A percentile compares a stretch with the other conserved stretches of the same genome.
phyloP scores from a whole-genome alignment of 2,888 invertebrate genomes.

The Brachyptera risi region DNA sequence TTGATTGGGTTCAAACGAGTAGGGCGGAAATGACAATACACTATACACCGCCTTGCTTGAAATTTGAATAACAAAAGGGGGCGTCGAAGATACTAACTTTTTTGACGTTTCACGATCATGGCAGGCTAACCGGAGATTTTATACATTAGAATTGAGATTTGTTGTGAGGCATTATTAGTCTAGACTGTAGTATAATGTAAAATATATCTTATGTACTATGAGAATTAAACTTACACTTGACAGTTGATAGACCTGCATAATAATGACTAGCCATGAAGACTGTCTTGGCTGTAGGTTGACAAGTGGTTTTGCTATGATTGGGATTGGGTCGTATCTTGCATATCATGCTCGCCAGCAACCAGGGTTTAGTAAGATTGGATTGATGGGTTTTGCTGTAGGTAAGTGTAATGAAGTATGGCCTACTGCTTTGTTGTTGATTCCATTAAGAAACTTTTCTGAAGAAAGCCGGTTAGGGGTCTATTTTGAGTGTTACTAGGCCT shows the following conservation, averaged over 20 bases:
- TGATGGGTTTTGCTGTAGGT: constrained; percentile 7
- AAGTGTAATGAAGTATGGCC: not conserved
- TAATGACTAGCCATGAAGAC: not conserved
- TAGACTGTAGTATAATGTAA: too few species aligned
- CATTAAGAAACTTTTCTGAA: too few species aligned
- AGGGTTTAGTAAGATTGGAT: not conserved
- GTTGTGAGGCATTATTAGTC: too few species aligned
- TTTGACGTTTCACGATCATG: too few species aligned
- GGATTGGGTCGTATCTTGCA: not conserved
- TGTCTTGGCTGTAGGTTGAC: constrained; percentile 9
- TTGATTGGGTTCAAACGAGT: constrained; percentile 22
- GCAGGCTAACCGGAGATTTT: too few species aligned
- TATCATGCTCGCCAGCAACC: constrained; percentile 3
- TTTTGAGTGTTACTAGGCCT: too few species aligned
- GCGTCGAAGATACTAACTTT: too few species aligned
- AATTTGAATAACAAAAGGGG: not conserved
- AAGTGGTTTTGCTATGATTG: not conserved
- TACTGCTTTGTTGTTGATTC: not conserved
- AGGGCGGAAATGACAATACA: constrained; percentile 21
- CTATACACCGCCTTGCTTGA: too few species aligned
- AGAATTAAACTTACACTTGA: not conserved
- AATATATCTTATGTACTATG: too few species aligned
- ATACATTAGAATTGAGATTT: too few species aligned
- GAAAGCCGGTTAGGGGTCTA: too few species aligned
- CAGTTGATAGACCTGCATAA: too few species aligned